phyloP scores from a whole-genome alignment of 1,140 invertebrate genomes.

The Chlorops oryzae region DNA sequence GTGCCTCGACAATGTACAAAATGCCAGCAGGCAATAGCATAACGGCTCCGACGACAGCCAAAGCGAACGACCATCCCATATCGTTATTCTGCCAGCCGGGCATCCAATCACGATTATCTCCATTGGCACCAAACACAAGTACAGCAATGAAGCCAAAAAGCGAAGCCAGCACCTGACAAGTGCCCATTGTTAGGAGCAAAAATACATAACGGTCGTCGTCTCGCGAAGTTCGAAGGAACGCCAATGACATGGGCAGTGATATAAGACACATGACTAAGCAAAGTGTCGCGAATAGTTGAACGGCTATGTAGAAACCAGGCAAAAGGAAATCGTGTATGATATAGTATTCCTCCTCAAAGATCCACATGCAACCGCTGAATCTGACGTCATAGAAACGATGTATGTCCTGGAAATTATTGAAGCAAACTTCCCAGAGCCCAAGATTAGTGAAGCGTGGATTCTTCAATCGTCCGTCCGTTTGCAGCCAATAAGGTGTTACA shows the following conservation, averaged over 20 bases:
- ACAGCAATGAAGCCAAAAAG: slow-evolving; percentile 64
- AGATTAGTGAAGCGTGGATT: slow-evolving; percentile 76
- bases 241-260: slow-evolving; percentile 61
- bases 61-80: slow-evolving; percentile 89
- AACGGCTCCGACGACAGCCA: slow-evolving; percentile 73
- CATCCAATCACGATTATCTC: slow-evolving; percentile 92
- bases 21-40: slow-evolving; percentile 66
- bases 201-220: slow-evolving; percentile 72
- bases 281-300: slow-evolving; percentile 87
- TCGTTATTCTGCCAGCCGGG: slow-evolving; percentile 93
- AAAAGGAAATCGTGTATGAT: slow-evolving; percentile 77
- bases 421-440: slow-evolving; percentile 91
- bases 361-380: slow-evolving; percentile 84
- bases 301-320: slow-evolving; percentile 85
- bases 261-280: slow-evolving; percentile 72
- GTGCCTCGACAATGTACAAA: slow-evolving; percentile 74
- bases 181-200: slow-evolving; percentile 65
- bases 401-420: slow-evolving; percentile 74
- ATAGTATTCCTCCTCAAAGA: slow-evolving; percentile 89
- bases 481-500: slow-evolving; percentile 87
- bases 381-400: slow-evolving; percentile 72
- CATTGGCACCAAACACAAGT: slow-evolving; percentile 74
- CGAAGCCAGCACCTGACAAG: slow-evolving; percentile 63
- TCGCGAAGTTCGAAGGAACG: slow-evolving; percentile 70
- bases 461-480: slow-evolving; percentile 73